Percentiles rank a stretch among this genome's conserved stretches.
These are phyloP conservation scores for Myiozetetes cayanensis DNA, from an alignment of 2,113 vertebrate genomes.

Conservation along the genomic window DNA sequence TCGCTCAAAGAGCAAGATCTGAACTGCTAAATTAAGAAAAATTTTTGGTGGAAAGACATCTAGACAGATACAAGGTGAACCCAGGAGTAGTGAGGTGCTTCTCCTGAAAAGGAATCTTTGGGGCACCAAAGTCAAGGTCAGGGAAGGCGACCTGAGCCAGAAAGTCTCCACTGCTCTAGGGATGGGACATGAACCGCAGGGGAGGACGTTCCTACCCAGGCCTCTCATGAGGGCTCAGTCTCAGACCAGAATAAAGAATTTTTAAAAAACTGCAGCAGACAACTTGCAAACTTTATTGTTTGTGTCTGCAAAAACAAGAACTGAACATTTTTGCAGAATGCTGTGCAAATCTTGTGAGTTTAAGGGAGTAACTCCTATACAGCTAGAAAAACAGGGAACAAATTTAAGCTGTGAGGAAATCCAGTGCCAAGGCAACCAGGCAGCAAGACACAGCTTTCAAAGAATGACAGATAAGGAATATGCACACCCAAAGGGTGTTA, in stretches of 20 bases:
- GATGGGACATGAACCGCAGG: neutral
- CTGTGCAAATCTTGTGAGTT: neutral
- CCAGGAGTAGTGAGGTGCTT: neutral
- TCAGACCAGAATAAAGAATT: neutral
- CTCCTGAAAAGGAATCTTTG: neutral
- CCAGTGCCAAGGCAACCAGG: neutral
- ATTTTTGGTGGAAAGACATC: neutral
- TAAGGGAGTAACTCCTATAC: neutral
- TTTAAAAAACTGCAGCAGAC: neutral
- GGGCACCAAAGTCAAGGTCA: neutral
- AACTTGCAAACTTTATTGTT: neutral
- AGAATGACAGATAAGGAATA: neutral
- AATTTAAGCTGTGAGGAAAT: neutral
- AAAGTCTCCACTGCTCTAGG: neutral
- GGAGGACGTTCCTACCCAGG: neutral
- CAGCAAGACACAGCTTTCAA: neutral
- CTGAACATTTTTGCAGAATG: neutral
- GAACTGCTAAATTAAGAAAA: neutral
- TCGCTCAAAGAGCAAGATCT: neutral
- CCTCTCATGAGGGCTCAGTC: neutral
- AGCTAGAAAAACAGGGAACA: neutral
- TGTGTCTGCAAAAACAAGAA: neutral
- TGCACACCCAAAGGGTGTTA: neutral
- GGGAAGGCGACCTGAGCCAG: neutral
- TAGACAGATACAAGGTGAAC: neutral